Evolutionary conservation across 37 sponge, comb jelly and placozoan species (phyloP).

Genomic region (Halisarca cf. caerulea): DNA sequence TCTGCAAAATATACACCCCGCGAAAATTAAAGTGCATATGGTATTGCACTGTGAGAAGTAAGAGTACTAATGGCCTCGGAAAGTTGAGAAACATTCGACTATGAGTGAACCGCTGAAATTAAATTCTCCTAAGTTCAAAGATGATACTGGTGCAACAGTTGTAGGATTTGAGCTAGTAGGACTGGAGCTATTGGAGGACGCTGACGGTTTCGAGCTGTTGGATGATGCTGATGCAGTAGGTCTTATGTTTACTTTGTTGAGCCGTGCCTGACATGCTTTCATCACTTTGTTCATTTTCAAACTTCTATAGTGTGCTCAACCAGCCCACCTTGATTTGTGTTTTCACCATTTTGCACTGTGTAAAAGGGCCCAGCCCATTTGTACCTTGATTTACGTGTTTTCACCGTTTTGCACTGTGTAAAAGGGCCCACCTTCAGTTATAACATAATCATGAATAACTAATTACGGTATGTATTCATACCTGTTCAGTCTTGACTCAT

Average conservation of each 20-base stretch:
- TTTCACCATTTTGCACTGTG: constrained; percentile 9
- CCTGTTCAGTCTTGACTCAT: too few relatives aligned
- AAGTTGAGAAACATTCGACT: not conserved
- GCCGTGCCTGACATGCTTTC: not conserved
- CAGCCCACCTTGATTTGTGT: not conserved
- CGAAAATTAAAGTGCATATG: too few relatives aligned
- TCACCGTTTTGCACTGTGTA: constrained; percentile 3
- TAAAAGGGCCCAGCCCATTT: not conserved
- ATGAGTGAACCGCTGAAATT: constrained; percentile 16
- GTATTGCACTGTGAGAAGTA: not conserved
- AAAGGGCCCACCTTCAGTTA: not conserved
- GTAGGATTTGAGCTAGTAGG: too few relatives aligned
- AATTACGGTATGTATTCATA: too few relatives aligned
- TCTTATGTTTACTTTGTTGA: constrained; percentile 7
- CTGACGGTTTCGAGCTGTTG: not conserved
- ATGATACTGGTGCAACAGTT: too few relatives aligned
- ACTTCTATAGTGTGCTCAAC: constrained; percentile 1
- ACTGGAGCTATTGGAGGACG: too few relatives aligned
- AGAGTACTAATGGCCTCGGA: not conserved
- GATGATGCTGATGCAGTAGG: not conserved
- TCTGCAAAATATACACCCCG: too few relatives aligned
- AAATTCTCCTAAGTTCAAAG: too few relatives aligned
- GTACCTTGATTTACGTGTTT: not conserved
- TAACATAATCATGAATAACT: not conserved
- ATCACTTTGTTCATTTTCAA: not conserved